Base-by-base conservation (phyloP, 2,797 vertebrate genomes). In the Phataginus tetradactyla region DNA sequence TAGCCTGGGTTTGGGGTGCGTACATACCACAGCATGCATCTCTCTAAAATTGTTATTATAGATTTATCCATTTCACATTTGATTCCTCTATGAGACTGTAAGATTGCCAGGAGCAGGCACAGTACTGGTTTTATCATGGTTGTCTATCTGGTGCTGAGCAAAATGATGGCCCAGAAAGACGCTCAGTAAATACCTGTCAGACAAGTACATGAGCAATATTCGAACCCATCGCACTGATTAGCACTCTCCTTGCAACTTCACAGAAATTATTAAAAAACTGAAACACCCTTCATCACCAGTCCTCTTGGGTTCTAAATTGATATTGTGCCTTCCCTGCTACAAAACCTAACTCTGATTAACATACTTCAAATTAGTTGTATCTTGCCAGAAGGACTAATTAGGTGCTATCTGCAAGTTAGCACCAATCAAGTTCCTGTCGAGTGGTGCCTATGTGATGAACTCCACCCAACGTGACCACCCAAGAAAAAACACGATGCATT, bases 341-440 rank as follows among this genome's bases (percentile, higher is more conserved):
- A 86, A 55, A 85, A 68, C 66, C 91, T 94, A 51, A 32, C 92
- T 94, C 69, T 95, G 88, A 93, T 29, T 64, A 78, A 96, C 96
- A 90, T 63, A 66, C 91, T 94, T 93, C 45, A 92, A 34, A 63
- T 87, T 23, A 45, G 4, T 64, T 75, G 42, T 18, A 71, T 90
- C 1, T 71, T 42, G 7, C 91, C 78, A 57, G 13, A 55, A 34
- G 95, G 71, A 74, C 93, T 91, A 45, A 95, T 85, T 66, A 95
- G 69, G 11, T n/a, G 2, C 72, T 75, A 27, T 78, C 83, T 86
- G 32, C n/a, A 64, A 20, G 32, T 51, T 42, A 42, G 72, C 53
- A 18, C 55, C 55, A 20, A 34, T 93, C 75, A 49, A 45, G 71
- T 27, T 71, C 68, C 86, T 84, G 66, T 69, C 34, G 11, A 63